phyloP scores from a whole-genome alignment of 2,888 invertebrate genomes.

The Saturnia pavonia region DNA sequence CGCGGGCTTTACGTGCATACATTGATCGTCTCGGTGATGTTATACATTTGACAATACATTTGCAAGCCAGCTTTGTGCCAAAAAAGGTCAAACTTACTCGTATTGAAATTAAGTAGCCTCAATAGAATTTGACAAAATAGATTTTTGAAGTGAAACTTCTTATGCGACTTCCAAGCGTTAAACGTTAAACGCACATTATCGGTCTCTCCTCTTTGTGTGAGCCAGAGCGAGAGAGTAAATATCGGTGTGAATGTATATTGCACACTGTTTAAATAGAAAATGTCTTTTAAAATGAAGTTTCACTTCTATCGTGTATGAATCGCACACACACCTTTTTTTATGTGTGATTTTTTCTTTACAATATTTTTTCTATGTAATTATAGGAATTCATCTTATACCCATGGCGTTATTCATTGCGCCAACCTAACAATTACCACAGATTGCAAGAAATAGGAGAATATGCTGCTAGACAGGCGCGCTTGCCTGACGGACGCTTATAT shows the following conservation, averaged over 20 bases:
- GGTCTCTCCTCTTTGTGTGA: too few species aligned
- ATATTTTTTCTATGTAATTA: background rate
- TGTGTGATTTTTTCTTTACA: background rate
- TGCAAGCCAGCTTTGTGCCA: conserved; percentile 65
- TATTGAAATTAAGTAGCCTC: background rate
- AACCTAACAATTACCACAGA: conserved; percentile 60
- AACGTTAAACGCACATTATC: too few species aligned
- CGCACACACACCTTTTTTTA: too few species aligned
- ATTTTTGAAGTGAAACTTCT: too few species aligned
- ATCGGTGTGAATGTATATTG: too few species aligned
- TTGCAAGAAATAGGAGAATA: conserved; percentile 74
- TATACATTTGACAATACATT: conserved; percentile 63
- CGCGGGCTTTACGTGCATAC: conserved; percentile 63
- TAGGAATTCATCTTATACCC: conserved; percentile 72
- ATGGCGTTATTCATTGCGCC: conserved; percentile 67
- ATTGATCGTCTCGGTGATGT: conserved; percentile 55
- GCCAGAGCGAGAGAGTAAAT: too few species aligned
- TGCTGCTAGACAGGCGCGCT: conserved; percentile 64
- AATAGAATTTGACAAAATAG: background rate
- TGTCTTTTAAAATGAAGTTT: too few species aligned
- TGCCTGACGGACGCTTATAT: conserved; percentile 67
- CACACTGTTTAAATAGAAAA: too few species aligned
- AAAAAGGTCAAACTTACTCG: conserved; percentile 53
- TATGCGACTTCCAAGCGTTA: too few species aligned
- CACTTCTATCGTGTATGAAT: too few species aligned